A percentile compares a stretch with the other conserved stretches of the same genome.
Evolutionary conservation across 35 echinoderm and acorn worm genomes (phyloP).

Genomic region (Holothuria glaberrima): DNA sequence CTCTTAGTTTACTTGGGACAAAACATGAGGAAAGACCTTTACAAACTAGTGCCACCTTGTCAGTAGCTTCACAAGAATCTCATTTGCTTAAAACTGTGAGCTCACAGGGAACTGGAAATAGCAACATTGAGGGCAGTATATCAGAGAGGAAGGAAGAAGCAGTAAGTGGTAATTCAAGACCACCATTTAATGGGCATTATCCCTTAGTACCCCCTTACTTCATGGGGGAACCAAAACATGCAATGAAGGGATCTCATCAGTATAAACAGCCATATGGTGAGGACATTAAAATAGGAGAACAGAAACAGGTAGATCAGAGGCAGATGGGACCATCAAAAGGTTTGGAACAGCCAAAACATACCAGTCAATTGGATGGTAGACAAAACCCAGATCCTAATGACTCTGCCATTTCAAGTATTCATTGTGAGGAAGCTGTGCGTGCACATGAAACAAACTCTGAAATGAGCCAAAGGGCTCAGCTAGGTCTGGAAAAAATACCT

Average conservation of each 20-base stretch:
- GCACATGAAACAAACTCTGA: constrained; percentile 7
- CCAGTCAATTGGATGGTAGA: neutral
- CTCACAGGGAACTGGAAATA: neutral
- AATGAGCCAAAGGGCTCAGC: neutral
- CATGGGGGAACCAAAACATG: constrained; percentile 10
- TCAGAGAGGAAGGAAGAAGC: neutral
- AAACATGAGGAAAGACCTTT: constrained; percentile 13
- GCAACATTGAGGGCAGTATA: neutral
- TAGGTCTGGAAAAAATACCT: neutral
- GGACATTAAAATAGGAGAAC: neutral
- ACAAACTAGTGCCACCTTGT: constrained; percentile 7
- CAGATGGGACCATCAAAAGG: neutral
- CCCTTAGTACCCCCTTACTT: constrained; percentile 21
- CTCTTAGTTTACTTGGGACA: constrained; percentile 29
- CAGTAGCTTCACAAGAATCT: neutral
- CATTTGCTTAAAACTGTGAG: too few relatives aligned
- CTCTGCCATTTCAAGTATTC: constrained; percentile 12
- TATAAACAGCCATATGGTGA: constrained; percentile 26
- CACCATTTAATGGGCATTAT: constrained; percentile 32
- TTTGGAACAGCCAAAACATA: neutral
- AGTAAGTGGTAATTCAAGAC: neutral
- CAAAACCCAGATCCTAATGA: constrained; percentile 28
- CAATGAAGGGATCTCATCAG: constrained; percentile 1
- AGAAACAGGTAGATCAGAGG: neutral
- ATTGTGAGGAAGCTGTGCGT: neutral